Conservation (phyloP, 2,113 vertebrate genomes). For the Xiphophorus maculatus region DNA sequence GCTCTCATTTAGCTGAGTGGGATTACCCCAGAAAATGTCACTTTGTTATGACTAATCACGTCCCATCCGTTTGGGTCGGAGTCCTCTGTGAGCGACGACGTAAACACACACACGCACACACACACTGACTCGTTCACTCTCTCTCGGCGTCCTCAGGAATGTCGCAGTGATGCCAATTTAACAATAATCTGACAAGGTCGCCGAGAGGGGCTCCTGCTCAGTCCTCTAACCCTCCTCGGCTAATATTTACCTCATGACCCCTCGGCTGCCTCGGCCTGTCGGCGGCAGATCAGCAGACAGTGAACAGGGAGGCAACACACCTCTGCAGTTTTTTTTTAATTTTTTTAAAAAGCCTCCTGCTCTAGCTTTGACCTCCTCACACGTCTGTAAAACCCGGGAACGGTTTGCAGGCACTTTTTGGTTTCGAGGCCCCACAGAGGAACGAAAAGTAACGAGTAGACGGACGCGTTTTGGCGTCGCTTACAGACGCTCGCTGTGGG, state of each 20-base stretch:
- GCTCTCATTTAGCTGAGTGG: slow-evolving; percentile 78
- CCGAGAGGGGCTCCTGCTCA: slow-evolving; percentile 39
- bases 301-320: slow-evolving; percentile 56
- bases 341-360: slow-evolving; percentile 22
- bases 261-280: slow-evolving; percentile 51
- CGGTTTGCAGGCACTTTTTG: slow-evolving; percentile 38
- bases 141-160: slow-evolving; percentile 45
- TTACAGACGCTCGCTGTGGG: slow-evolving; percentile 39
- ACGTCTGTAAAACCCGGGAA: slow-evolving; percentile 42
- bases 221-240: slow-evolving; percentile 66
- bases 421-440: slow-evolving; percentile 32
- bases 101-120: slow-evolving; percentile 14
- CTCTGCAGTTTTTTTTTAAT: not conserved
- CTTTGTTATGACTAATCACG: slow-evolving; percentile 79
- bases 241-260: slow-evolving; percentile 77
- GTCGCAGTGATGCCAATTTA: slow-evolving; percentile 65
- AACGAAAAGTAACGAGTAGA: slow-evolving; percentile 26
- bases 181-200: slow-evolving; percentile 72
- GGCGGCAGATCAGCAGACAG: slow-evolving; percentile 62
- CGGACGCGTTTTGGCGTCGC: slow-evolving; percentile 34
- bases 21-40: slow-evolving; percentile 76
- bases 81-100: not conserved
- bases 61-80: slow-evolving; percentile 54
- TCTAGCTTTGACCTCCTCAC: slow-evolving; percentile 45
- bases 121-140: too few relatives aligned